Conservation (phyloP, 2,113 vertebrate genomes). For the Corythornis madagascariensis region DNA sequence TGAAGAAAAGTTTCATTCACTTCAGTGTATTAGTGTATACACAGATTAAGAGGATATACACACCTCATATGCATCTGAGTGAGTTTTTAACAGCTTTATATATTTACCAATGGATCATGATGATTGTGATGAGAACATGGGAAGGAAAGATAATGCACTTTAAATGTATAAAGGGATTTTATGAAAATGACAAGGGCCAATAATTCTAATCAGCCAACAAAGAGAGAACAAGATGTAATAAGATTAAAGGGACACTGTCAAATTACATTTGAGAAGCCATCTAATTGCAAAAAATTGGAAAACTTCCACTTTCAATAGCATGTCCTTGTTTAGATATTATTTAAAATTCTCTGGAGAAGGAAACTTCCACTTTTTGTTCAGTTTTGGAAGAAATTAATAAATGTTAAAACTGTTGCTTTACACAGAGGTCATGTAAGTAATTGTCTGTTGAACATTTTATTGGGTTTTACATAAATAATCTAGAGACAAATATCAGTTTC, state of each 20-base stretch:
- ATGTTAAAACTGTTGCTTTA: neutral
- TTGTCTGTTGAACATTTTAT: neutral
- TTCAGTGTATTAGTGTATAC: neutral
- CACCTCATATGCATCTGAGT: neutral
- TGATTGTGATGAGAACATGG: neutral
- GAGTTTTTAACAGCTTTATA: neutral
- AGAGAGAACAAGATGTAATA: slow-evolving; percentile 10
- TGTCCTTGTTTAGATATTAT: neutral
- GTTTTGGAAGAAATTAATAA: neutral
- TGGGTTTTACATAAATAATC: neutral
- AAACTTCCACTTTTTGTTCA: neutral
- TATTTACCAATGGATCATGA: neutral
- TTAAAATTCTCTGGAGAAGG: neutral
- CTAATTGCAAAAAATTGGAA: neutral
- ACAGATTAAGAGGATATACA: neutral
- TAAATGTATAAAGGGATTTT: neutral
- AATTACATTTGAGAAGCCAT: slow-evolving; percentile 25
- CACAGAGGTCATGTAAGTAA: neutral
- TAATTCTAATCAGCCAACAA: slow-evolving; percentile 28
- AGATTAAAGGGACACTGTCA: slow-evolving; percentile 17
- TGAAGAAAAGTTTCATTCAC: neutral
- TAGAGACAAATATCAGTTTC: neutral
- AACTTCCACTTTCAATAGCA: neutral
- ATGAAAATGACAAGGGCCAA: neutral
- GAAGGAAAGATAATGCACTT: neutral